Percentiles rank a stretch among this genome's conserved stretches.
Conservation (phyloP, 2,113 vertebrate species). For the Myodes glareolus region DNA sequence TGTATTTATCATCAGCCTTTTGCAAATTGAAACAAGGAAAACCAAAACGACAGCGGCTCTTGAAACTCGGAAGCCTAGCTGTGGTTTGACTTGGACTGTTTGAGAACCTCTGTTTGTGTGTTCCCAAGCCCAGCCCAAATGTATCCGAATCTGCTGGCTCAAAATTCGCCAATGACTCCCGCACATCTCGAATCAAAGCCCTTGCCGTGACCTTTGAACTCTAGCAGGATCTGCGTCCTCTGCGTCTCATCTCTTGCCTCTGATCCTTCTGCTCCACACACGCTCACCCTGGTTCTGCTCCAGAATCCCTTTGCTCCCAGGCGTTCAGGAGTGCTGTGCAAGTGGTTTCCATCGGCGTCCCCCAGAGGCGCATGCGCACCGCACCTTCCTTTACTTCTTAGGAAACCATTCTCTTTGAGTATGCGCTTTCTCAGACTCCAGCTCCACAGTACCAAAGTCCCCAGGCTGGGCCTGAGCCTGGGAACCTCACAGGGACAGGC, state of each 20-base stretch:
- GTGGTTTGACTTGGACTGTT: too few species aligned
- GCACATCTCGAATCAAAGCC: not conserved
- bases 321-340: not conserved
- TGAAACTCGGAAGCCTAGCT: not conserved
- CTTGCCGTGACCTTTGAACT: not conserved
- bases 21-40: not conserved
- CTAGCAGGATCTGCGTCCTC: accelerated
- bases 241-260: accelerated
- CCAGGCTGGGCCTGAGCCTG: accelerated
- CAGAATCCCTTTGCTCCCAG: not conserved
- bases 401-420: not conserved
- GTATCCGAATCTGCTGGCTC: not conserved
- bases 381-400: not conserved
- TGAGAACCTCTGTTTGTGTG: not conserved
- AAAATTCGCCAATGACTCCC: not conserved
- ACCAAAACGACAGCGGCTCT: not conserved
- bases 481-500: not conserved
- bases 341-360: not conserved
- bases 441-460: accelerated
- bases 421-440: not conserved
- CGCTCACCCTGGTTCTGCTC: not conserved
- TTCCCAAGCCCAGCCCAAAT: not conserved
- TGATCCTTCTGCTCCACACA: not conserved
- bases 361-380: not conserved
- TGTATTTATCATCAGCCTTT: not conserved